These are phyloP conservation scores for Melinaea marsaeus DNA, from an alignment of 2,888 invertebrate genomes.

Conservation along the genomic window DNA sequence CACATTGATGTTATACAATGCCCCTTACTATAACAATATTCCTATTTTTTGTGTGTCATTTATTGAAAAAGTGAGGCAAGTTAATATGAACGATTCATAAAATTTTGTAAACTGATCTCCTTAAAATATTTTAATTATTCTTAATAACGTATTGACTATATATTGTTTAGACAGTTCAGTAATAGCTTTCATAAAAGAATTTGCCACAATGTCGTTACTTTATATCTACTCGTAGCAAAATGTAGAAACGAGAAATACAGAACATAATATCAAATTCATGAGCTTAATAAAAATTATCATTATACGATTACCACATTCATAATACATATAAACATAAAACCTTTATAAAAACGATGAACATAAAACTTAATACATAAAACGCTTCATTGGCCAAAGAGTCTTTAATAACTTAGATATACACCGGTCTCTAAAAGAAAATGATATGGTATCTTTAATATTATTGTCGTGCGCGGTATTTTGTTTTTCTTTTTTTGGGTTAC, in stretches of 20 bases:
- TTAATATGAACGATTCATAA: too few relatives aligned
- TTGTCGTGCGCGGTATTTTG: constrained; percentile 22
- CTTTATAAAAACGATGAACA: constrained; percentile 8
- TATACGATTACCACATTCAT: constrained; percentile 4
- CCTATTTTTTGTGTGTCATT: not conserved
- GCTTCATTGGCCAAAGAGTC: constrained; percentile 43
- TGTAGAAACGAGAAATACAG: not conserved
- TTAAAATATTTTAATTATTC: too few relatives aligned
- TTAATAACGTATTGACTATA: too few relatives aligned
- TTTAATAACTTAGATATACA: constrained; percentile 41
- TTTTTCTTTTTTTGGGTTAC: constrained; percentile 11
- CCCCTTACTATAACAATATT: not conserved
- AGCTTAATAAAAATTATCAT: not conserved
- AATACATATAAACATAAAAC: constrained; percentile 8
- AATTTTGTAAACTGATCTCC: too few relatives aligned
- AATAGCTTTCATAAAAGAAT: too few relatives aligned
- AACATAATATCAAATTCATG: constrained; percentile 18
- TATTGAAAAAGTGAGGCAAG: not conserved
- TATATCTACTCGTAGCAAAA: not conserved
- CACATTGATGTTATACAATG: constrained; percentile 26
- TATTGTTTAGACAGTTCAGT: too few relatives aligned
- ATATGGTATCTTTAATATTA: constrained; percentile 33
- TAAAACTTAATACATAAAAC: constrained; percentile 30
- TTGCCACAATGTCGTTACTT: not conserved
- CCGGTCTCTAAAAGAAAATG: constrained; percentile 3